Percentiles rank a stretch among this genome's conserved stretches.
phyloP scores from a whole-genome alignment of 2,797 vertebrate genomes.

The Orestias chungarensis region DNA sequence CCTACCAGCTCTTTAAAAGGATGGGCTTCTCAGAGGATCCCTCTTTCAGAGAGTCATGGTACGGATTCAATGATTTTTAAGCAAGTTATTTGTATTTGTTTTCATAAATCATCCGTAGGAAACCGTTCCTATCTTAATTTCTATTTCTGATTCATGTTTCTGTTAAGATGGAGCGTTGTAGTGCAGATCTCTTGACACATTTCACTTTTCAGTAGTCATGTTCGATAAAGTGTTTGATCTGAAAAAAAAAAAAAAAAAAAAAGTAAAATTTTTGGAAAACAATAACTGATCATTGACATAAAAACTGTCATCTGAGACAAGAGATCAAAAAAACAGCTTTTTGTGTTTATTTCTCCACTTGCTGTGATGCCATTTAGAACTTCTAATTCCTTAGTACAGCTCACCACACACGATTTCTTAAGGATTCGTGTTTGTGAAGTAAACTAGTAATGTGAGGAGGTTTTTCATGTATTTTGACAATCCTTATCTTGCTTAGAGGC shows the following conservation, averaged over 20 bases:
- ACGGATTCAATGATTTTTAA: conserved; percentile 28
- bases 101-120: not conserved
- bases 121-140: not conserved
- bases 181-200: not conserved
- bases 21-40: conserved; percentile 72
- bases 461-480: not conserved
- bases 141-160: not conserved
- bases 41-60: conserved; percentile 54
- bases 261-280: not conserved
- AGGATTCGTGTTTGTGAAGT: not conserved
- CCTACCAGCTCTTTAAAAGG: conserved; percentile 65
- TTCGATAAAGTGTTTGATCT: conserved; percentile 32
- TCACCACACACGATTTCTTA: not conserved
- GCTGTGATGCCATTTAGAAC: not conserved
- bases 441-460: not conserved
- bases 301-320: not conserved
- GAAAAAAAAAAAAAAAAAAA: conserved; percentile 8
- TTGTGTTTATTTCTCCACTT: not conserved
- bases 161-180: not conserved
- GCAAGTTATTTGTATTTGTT: not conserved
- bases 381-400: too few species aligned
- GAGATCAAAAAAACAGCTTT: not conserved
- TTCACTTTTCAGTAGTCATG: conserved; percentile 24
- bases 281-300: not conserved
- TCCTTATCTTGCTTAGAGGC: not conserved